Evolutionary conservation across 2,113 vertebrate genomes (phyloP), one percentile per base, ranked within the genome.

Genomic region (Oreocharis arfaki): DNA sequence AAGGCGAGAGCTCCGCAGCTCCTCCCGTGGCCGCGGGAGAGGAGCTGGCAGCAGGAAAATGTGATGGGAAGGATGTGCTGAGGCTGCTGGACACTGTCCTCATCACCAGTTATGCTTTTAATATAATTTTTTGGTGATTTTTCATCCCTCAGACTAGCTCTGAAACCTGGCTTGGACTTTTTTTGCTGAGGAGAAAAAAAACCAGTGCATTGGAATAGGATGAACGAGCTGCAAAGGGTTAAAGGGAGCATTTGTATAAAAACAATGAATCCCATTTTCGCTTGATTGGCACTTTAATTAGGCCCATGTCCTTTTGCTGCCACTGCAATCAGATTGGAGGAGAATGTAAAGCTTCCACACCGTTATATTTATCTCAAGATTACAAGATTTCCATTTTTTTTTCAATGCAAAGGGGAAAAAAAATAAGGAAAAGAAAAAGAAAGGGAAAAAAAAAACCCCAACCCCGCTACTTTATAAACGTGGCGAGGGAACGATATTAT

Each of bases 261-360:
- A 87, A 93, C 92, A 95, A 91, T 65, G 85, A 83, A 57, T 78
- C 87, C 91, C 93, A 67, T 97, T 97, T 97, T 32, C 53, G 44
- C 91, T 97, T 98, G 97, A 98, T 96, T 97, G 97, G 95, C 95
- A 97, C 95, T 96, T 98, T 98, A 98, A 98, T 98, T 98, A 98
- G 95, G 89, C 80, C 87, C 84, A 13, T 55, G 89, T 97, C 95
- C 93, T 98, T 96, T 97, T 84, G 37, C 91, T 91, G 96, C 94
- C 91, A 47, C 84, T 64, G 74, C 94, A 97, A 97, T 97, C 96
- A 97, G 92, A 97, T 94, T 88, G 91, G 90, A 93, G 92, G 91
- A 93, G 87, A 97, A 96, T 87, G 88, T 91, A 94, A 96, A 97
- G 97, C 95, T 96, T 97, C 80, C 78, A 89, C 85, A 57, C 96